phyloP scores from a whole-genome alignment of 2,113 vertebrate genomes.

The Oryctolagus cuniculus region DNA sequence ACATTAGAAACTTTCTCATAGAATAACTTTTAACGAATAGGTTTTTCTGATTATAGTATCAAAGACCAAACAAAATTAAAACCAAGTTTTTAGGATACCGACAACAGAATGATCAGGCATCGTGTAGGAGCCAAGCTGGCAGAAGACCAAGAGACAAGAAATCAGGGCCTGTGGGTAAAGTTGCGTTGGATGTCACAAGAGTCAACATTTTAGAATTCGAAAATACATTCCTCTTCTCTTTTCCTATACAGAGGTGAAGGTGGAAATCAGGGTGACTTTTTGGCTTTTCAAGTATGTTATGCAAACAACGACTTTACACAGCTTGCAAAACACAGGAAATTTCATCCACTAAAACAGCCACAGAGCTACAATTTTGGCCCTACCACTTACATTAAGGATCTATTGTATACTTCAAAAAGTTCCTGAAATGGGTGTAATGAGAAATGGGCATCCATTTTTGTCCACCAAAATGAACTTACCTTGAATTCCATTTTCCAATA shows the following conservation, averaged over 20 bases:
- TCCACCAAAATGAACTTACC: too few species aligned
- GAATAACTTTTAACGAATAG: conserved; percentile 86
- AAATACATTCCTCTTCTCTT: conserved; percentile 26
- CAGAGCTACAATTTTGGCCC: neutral
- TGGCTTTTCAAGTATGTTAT: neutral
- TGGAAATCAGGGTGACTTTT: neutral
- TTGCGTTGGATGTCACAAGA: conserved; percentile 70
- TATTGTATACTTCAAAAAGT: neutral
- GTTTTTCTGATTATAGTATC: conserved; percentile 86
- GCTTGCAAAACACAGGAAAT: conserved; percentile 47
- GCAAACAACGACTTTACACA: neutral
- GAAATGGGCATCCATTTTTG: too few species aligned
- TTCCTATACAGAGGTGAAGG: neutral
- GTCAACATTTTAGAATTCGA: conserved; percentile 67
- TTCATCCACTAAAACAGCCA: conserved; percentile 4
- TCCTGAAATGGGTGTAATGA: too few species aligned
- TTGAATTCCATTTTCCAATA: too few species aligned
- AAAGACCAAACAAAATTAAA: conserved; percentile 87
- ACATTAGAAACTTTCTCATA: conserved; percentile 78
- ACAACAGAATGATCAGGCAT: conserved; percentile 85
- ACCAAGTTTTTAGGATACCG: conserved; percentile 84
- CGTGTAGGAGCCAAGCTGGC: conserved; percentile 82
- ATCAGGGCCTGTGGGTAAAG: conserved; percentile 83
- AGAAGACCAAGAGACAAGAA: conserved; percentile 81
- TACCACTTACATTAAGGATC: neutral